Percentiles rank a stretch among this genome's conserved stretches.
Evolutionary conservation across 64 coral and sea anemone genomes (phyloP).

Genomic region (Trachythela sp.): DNA sequence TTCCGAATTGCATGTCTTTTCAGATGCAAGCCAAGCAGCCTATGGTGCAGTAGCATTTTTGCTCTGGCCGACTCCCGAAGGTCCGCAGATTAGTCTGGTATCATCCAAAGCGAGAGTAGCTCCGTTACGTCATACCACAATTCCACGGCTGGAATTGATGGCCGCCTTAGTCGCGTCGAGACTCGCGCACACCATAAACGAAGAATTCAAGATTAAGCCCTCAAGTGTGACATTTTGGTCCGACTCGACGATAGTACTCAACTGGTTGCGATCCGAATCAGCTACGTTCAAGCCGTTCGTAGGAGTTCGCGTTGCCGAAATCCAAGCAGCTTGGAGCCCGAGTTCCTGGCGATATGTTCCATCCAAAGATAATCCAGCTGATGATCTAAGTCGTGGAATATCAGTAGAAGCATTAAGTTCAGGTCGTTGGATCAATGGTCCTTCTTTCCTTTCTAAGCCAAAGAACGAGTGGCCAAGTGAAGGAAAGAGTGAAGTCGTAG

Average conservation of each 20-base stretch:
- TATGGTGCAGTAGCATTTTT: constrained; percentile 48
- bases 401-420: background rate
- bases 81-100: background rate
- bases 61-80: constrained; percentile 8
- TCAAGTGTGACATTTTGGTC: constrained; percentile 6
- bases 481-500: background rate
- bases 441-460: background rate
- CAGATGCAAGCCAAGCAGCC: constrained; percentile 21
- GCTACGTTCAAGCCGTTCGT: constrained; percentile 15
- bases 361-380: constrained; percentile 21
- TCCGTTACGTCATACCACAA: constrained; percentile 38
- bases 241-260: background rate
- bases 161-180: constrained; percentile 26
- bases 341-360: constrained; percentile 19
- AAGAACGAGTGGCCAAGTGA: constrained; percentile 12
- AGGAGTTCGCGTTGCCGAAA: constrained; percentile 34
- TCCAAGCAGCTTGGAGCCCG: constrained; percentile 21
- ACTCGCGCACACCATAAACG: constrained; percentile 2
- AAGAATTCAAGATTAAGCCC: constrained; percentile 29
- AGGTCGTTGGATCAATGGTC: constrained; percentile 29
- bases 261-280: constrained; percentile 27
- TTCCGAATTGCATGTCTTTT: constrained; percentile 22
- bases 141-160: constrained; percentile 49
- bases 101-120: constrained; percentile 36
- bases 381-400: constrained; percentile 28